A percentile compares a stretch with the other conserved stretches of the same genome.
phyloP scores from a whole-genome alignment of 2,113 vertebrate genomes.

The Podarcis cretensis region DNA sequence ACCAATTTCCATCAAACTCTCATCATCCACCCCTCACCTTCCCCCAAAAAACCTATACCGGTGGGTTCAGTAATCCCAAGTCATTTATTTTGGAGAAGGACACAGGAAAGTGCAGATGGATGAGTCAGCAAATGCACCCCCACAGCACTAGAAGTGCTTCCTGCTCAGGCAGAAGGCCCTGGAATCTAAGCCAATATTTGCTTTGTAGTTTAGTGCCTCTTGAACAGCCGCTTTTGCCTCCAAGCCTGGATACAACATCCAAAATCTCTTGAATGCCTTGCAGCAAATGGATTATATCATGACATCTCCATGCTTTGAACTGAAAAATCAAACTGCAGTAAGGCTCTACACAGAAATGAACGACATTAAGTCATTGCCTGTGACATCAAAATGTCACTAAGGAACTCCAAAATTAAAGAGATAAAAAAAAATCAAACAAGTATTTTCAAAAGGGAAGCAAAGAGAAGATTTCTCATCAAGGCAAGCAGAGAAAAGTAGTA shows the following conservation, averaged over 20 bases:
- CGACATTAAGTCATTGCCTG: not conserved
- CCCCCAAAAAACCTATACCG: not conserved
- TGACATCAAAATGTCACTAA: not conserved
- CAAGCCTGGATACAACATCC: not conserved
- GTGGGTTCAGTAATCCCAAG: not conserved
- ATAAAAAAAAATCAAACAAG: not conserved
- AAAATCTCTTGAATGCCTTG: not conserved
- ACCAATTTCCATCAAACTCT: not conserved
- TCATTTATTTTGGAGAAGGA: not conserved
- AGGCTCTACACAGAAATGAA: not conserved
- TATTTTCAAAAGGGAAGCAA: not conserved
- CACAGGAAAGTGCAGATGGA: not conserved
- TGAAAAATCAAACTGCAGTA: not conserved
- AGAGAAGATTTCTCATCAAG: not conserved
- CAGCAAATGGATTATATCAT: not conserved
- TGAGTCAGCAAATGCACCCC: not conserved
- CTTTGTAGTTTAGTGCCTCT: not conserved
- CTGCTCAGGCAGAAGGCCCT: not conserved
- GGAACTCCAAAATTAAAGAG: not conserved
- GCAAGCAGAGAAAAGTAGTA: not conserved
- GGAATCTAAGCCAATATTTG: not conserved
- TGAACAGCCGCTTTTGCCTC: not conserved
- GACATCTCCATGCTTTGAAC: not conserved
- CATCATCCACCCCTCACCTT: not conserved
- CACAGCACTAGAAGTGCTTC: not conserved